A percentile compares a stretch with the other conserved stretches of the same genome.
Evolutionary conservation across 2,888 invertebrate species (phyloP).

Genomic region (Myopa testacea): DNA sequence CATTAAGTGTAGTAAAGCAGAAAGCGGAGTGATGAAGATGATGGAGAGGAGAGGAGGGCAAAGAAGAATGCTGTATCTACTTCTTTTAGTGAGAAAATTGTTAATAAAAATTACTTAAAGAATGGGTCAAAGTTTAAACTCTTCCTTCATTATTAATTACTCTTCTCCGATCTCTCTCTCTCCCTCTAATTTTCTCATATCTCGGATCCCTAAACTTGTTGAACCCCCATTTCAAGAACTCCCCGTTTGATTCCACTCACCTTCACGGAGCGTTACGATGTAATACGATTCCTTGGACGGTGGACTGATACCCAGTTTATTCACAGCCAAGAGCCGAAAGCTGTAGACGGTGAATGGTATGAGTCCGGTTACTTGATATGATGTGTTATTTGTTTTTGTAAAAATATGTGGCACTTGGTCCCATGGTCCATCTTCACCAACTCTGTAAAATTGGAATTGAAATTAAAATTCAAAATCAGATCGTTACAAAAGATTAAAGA

Average conservation of each 20-base stretch:
- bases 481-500: neutral
- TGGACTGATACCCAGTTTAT: conserved; percentile 76
- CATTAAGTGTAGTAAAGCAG: no score
- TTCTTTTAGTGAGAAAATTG: no score
- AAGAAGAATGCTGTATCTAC: no score
- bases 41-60: no score
- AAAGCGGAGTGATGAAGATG: no score
- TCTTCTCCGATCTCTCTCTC: no score
- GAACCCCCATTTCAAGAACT: no score
- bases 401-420: conserved; percentile 73
- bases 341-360: conserved; percentile 82
- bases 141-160: no score
- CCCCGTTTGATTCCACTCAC: conserved; percentile 68
- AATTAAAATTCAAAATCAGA: neutral
- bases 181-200: no score
- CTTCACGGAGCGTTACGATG: conserved; percentile 80
- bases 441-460: conserved; percentile 67
- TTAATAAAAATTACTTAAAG: no score
- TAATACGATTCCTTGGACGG: conserved; percentile 79
- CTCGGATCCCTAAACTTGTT: no score
- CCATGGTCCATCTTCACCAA: conserved; percentile 79
- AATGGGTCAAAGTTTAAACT: no score
- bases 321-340: conserved; percentile 79
- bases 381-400: conserved; percentile 75
- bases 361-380: conserved; percentile 75